These are phyloP conservation scores for Acanthococcus lagerstroemiae DNA, from an alignment of 2,888 invertebrate species.

Conservation along the genomic window DNA sequence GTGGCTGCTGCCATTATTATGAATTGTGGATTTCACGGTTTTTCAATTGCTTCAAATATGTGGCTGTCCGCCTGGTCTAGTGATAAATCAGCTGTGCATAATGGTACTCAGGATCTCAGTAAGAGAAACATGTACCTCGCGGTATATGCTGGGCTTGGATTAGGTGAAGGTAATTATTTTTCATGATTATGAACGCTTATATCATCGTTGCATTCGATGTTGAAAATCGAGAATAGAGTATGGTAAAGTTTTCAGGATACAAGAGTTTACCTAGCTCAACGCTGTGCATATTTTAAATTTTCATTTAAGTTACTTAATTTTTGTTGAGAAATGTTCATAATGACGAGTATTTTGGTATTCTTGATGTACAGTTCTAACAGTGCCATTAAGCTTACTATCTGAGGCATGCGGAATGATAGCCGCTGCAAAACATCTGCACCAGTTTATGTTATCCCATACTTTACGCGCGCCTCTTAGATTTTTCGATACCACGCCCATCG, in stretches of 20 bases:
- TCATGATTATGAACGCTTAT: no score
- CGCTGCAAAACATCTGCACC: slow-evolving; percentile 32
- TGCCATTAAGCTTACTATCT: slow-evolving; percentile 30
- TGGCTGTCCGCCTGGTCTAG: slow-evolving; percentile 80
- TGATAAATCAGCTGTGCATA: slow-evolving; percentile 47
- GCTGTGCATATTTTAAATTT: no score
- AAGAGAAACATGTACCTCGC: slow-evolving; percentile 70
- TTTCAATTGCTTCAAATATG: slow-evolving; percentile 76
- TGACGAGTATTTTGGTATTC: not conserved
- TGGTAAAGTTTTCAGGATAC: no score
- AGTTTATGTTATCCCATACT: slow-evolving; percentile 41
- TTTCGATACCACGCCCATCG: slow-evolving; percentile 47
- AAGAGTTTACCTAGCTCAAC: no score
- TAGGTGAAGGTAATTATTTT: slow-evolving; percentile 88
- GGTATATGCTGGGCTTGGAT: slow-evolving; percentile 79
- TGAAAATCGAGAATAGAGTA: no score
- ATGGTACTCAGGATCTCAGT: slow-evolving; percentile 40
- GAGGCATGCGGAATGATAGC: slow-evolving; percentile 25
- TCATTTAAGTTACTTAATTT: no score
- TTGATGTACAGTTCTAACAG: slow-evolving; percentile 21
- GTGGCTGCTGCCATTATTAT: slow-evolving; percentile 63
- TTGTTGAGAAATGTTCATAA: no score
- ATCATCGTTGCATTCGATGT: no score
- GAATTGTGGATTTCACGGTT: slow-evolving; percentile 70
- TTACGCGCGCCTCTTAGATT: slow-evolving; percentile 48